Percentiles rank a stretch among this genome's conserved stretches.
Evolutionary conservation across 2,113 vertebrate genomes (phyloP).

Genomic region (Labeo catla): DNA sequence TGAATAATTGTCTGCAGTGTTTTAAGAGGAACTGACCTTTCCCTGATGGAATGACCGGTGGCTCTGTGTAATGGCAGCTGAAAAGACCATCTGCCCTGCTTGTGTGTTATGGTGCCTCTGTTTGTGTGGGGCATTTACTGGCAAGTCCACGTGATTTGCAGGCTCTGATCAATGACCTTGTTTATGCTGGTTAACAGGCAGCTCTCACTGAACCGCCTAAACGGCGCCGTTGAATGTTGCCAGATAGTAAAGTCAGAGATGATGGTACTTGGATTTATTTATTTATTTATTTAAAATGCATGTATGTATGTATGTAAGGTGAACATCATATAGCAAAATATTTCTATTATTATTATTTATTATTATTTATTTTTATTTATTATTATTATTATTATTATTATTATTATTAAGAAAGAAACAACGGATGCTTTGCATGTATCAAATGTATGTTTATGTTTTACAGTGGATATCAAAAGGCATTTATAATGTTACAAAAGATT

Average conservation of each 20-base stretch:
- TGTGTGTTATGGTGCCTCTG: constrained; percentile 31
- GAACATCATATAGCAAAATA: background rate
- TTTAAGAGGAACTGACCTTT: constrained; percentile 52
- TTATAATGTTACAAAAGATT: no score
- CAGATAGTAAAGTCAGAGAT: background rate
- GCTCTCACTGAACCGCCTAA: constrained; percentile 20
- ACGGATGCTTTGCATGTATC: no score
- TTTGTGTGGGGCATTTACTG: constrained; percentile 18
- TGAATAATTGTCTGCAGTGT: constrained; percentile 12
- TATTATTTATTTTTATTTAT: no score
- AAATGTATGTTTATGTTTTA: no score
- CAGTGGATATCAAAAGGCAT: no score
- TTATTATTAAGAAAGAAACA: no score
- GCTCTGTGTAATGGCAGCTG: constrained; percentile 34
- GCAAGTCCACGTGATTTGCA: constrained; percentile 10
- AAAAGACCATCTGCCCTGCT: constrained; percentile 55
- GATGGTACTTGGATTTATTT: background rate
- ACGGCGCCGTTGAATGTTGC: background rate
- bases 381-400: no score
- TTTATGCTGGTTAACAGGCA: constrained; percentile 29
- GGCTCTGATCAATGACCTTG: constrained; percentile 46
- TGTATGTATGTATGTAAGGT: background rate
- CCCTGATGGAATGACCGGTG: constrained; percentile 45
- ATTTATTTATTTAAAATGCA: background rate
- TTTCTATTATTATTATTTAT: background rate